Conservation (phyloP, 2,888 invertebrate species). For the Steinernema scapterisci region DNA sequence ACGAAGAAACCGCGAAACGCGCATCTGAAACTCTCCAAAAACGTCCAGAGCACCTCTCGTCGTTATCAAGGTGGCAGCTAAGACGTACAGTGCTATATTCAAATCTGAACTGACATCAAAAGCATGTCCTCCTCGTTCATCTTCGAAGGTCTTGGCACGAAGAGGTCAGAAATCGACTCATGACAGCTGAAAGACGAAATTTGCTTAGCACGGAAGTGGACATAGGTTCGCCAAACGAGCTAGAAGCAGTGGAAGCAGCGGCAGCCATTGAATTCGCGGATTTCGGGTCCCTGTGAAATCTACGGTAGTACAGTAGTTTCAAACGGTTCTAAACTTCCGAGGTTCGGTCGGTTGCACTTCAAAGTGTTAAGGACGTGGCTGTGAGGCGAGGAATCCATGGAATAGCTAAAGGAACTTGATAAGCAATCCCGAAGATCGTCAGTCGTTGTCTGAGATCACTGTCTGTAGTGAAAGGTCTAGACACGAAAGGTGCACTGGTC, state of each 20-base stretch:
- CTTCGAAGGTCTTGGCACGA: background rate
- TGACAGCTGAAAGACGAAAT: background rate
- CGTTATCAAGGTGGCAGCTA: background rate
- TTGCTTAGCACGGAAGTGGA: background rate
- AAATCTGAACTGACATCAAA: background rate
- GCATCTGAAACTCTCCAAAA: background rate
- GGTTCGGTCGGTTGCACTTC: background rate
- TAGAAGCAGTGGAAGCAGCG: background rate
- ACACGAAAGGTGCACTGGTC: no score
- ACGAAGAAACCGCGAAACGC: no score
- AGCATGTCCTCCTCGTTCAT: background rate
- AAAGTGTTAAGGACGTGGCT: background rate
- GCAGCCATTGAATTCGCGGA: background rate
- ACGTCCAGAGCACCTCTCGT: background rate
- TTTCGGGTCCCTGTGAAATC: background rate
- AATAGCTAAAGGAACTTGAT: no score
- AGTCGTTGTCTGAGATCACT: no score
- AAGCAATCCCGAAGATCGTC: no score
- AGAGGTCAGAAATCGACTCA: background rate
- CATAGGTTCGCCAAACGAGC: background rate
- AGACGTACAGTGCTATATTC: background rate
- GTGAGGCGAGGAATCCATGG: no score
- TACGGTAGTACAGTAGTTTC: background rate
- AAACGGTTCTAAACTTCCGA: background rate
- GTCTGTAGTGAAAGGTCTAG: no score